Evolutionary conservation across 2,113 vertebrate species (phyloP).

Genomic region (Myodes glareolus): DNA sequence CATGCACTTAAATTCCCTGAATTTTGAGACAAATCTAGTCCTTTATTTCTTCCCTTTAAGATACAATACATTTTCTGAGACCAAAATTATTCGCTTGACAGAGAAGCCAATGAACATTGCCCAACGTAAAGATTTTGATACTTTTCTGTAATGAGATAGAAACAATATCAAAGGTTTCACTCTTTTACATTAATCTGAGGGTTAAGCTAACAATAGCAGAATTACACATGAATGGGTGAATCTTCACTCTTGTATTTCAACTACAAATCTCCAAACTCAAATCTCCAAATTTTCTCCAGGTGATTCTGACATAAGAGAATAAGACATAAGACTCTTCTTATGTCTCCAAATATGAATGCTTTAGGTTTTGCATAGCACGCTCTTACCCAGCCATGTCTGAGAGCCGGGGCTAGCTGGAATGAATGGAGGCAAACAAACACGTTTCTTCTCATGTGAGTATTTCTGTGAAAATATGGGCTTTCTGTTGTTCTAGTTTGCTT

Average conservation of each 20-base stretch:
- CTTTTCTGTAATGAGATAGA: background rate
- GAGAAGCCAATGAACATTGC: background rate
- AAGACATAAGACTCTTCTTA: background rate
- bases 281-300: background rate
- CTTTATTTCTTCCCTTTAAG: background rate
- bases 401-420: background rate
- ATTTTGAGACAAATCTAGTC: background rate
- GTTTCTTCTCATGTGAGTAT: background rate
- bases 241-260: background rate
- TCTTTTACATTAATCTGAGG: background rate
- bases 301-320: too few species aligned
- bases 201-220: background rate
- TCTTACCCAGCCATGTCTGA: background rate
- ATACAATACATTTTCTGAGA: background rate
- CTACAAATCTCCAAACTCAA: background rate
- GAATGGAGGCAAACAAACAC: too few species aligned
- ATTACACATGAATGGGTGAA: background rate
- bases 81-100: background rate
- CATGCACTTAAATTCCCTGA: background rate
- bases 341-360: background rate
- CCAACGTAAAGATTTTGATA: background rate
- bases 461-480: background rate
- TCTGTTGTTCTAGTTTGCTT: background rate
- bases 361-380: background rate
- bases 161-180: background rate